These are phyloP conservation scores for Crematogaster levior DNA, from an alignment of 2,888 invertebrate genomes.

Conservation along the genomic window DNA sequence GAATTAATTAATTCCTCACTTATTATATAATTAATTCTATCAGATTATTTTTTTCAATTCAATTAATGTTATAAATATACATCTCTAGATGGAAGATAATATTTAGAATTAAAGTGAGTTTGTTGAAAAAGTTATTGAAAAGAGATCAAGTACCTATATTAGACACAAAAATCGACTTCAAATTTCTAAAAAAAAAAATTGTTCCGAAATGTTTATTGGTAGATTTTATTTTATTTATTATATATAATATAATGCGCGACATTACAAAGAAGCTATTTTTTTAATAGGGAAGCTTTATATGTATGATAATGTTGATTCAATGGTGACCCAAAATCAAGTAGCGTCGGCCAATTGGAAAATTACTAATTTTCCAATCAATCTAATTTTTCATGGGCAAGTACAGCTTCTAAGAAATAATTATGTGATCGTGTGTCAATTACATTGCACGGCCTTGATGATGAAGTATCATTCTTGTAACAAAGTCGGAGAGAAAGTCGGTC, in stretches of 20 bases:
- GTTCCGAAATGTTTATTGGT: not conserved
- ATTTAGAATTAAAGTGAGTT: not conserved
- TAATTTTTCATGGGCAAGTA: slow-evolving; percentile 49
- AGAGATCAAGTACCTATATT: not conserved
- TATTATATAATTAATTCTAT: no score
- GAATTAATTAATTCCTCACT: no score
- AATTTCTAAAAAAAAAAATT: not conserved
- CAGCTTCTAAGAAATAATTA: not conserved
- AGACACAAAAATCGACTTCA: not conserved
- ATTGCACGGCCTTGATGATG: not conserved
- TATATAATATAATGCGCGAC: not conserved
- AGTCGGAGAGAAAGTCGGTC: not conserved
- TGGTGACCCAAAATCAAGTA: slow-evolving; percentile 15
- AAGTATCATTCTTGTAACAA: slow-evolving; percentile 6
- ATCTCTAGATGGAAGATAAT: not conserved
- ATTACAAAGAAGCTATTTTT: not conserved
- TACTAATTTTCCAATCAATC: slow-evolving; percentile 56
- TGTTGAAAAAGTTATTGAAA: not conserved
- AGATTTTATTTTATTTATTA: no score
- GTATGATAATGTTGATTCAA: not conserved
- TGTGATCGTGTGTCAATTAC: not conserved
- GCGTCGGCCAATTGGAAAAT: slow-evolving; percentile 66
- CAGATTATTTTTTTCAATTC: not conserved
- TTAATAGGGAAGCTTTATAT: not conserved
- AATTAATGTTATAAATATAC: not conserved